A percentile compares a stretch with the other conserved stretches of the same genome.
Conservation (phyloP, 2,888 invertebrate genomes). For the Anaspis maculata region DNA sequence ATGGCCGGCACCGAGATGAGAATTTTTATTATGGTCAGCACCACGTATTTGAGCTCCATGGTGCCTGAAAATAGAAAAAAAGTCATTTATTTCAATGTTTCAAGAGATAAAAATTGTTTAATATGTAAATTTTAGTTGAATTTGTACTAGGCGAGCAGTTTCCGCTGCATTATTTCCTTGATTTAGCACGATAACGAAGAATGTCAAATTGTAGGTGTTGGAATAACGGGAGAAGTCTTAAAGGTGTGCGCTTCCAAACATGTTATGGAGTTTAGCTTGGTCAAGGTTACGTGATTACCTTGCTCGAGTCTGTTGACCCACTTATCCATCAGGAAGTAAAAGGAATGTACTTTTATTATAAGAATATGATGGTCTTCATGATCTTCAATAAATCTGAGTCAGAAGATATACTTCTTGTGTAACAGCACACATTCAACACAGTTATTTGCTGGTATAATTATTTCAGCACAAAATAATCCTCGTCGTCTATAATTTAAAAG, state of each 20-base stretch:
- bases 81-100: not conserved
- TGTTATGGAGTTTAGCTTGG: constrained; percentile 14
- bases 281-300: constrained; percentile 30
- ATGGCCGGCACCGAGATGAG: constrained; percentile 35
- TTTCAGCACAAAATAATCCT: too few relatives aligned
- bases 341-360: too few relatives aligned
- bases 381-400: too few relatives aligned
- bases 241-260: constrained; percentile 16
- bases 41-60: constrained; percentile 37
- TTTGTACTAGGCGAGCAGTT: too few relatives aligned
- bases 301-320: constrained; percentile 26
- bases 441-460: too few relatives aligned
- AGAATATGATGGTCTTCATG: too few relatives aligned
- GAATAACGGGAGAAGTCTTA: constrained; percentile 13
- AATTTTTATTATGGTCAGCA: constrained; percentile 37
- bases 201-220: constrained; percentile 19
- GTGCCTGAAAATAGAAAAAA: constrained; percentile 14
- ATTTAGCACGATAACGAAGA: too few relatives aligned
- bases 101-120: not conserved
- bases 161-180: too few relatives aligned
- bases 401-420: too few relatives aligned
- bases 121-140: not conserved
- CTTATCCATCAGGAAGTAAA: constrained; percentile 12
- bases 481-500: too few relatives aligned
- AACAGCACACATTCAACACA: too few relatives aligned